Evolutionary conservation across 2,113 vertebrate species (phyloP), one percentile per base, ranked within the genome.

Genomic region (Lamprotornis superbus): DNA sequence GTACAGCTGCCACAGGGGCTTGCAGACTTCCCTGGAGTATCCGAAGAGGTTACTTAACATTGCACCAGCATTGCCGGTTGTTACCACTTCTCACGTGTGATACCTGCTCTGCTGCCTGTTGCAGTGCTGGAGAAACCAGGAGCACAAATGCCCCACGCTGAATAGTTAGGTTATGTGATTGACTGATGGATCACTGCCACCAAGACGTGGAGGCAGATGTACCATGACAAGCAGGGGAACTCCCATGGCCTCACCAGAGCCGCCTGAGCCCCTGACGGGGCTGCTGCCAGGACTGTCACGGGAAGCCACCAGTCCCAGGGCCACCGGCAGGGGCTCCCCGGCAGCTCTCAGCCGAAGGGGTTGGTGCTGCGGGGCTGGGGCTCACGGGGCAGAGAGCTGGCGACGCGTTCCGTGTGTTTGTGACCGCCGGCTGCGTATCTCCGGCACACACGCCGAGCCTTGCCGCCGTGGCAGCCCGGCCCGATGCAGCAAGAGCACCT

Each of bases 381-480:
- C 25, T 47, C 27, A 5, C 2, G 1, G 17, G 8, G 7, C 35
- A 31, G 20, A 11, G 0, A 35, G 50, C 39, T 9, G 49, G 22
- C 5, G 2, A 3, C 9, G 2, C n/a, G 24, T 4, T 60, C 42
- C 31, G 23, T 5, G 35, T 5, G 33, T 24, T 2, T 15, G 28
- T 9, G 4, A 1, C 12, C 2, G 7, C 21, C 1, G 31, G 11
- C 15, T 0, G 7, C 3, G 40, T 10, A 35, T 22, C 57, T 4
- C 1, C 1, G 14, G 31, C 42, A 21, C 15, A 5, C 17, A 1
- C 0, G 19, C 12, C 11, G 8, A 23, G 74, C 74, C 74, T 3
- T 0, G 3, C 46, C 0, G 52, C 25, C 0, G 1, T 0, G 30
- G 46, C 53, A 40, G 47, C 40, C 73, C 17, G 21, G 53, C 35